Evolutionary conservation across 2,888 invertebrate species (phyloP).

Genomic region (Osmoderma eremita): DNA sequence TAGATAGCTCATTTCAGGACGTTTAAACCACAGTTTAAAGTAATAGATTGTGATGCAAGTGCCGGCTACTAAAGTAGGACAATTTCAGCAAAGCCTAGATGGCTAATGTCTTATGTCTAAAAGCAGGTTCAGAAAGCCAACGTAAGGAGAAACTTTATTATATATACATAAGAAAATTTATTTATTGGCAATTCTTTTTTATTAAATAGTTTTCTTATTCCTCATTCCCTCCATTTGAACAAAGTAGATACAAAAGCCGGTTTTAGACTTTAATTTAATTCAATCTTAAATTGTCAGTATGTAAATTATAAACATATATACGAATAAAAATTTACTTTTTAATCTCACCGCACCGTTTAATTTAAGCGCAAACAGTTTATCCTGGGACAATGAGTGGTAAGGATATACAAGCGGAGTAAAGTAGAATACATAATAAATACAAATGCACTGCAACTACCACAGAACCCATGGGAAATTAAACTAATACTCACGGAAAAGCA

Average conservation of each 20-base stretch:
- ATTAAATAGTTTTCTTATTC: too few relatives aligned
- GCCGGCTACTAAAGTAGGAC: too few relatives aligned
- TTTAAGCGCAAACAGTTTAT: not conserved
- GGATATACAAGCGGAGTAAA: not conserved
- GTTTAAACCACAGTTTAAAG: constrained; percentile 28
- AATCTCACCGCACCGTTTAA: not conserved
- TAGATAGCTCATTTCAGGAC: constrained; percentile 12
- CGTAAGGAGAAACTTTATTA: too few relatives aligned
- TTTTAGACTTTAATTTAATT: too few relatives aligned
- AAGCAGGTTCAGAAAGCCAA: too few relatives aligned
- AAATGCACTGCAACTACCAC: not conserved
- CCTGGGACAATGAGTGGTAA: not conserved
- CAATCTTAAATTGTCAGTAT: too few relatives aligned
- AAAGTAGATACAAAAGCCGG: too few relatives aligned
- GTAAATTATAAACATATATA: too few relatives aligned
- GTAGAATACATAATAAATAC: not conserved
- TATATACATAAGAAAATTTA: too few relatives aligned
- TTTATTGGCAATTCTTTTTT: too few relatives aligned
- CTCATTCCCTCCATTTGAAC: too few relatives aligned
- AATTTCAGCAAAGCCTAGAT: constrained; percentile 29
- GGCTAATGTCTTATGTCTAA: not conserved
- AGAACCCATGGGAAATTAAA: constrained; percentile 15
- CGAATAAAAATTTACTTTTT: not conserved
- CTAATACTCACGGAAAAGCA: not conserved
- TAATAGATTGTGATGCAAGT: constrained; percentile 23